Evolutionary conservation across 2,888 invertebrate genomes (phyloP).

Genomic region (Lepidonotus clava): DNA sequence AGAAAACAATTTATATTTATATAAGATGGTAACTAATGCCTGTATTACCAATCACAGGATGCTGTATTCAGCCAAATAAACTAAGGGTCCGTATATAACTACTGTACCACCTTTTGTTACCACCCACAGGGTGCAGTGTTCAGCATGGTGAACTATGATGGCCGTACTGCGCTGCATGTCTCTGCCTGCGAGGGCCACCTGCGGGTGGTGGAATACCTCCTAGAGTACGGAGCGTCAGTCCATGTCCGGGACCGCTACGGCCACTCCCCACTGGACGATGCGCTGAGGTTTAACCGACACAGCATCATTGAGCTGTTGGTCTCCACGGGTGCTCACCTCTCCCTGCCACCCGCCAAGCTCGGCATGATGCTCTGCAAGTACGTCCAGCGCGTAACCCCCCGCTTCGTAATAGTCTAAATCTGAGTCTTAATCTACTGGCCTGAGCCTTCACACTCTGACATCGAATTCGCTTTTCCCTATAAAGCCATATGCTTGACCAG

Average conservation of each 20-base stretch:
- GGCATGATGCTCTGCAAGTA: constrained; percentile 86
- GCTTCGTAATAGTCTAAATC: no score
- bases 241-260: constrained; percentile 86
- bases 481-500: no score
- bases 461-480: no score
- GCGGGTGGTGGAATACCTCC: constrained; percentile 86
- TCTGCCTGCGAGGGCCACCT: constrained; percentile 88
- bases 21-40: no score
- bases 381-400: no score
- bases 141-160: constrained; percentile 84
- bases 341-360: constrained; percentile 83
- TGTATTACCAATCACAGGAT: no score
- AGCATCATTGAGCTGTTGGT: constrained; percentile 84
- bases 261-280: constrained; percentile 84
- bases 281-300: constrained; percentile 81
- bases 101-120: no score
- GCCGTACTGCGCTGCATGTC: constrained; percentile 89
- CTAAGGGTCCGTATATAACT: no score
- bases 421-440: no score
- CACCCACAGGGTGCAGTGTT: constrained; percentile 60
- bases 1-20: no score
- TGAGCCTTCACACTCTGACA: no score
- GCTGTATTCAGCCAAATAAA: no score
- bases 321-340: constrained; percentile 87
- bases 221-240: constrained; percentile 90